These are phyloP conservation scores for Lagopus muta DNA, from an alignment of 2,113 vertebrate species.

Conservation along the genomic window DNA sequence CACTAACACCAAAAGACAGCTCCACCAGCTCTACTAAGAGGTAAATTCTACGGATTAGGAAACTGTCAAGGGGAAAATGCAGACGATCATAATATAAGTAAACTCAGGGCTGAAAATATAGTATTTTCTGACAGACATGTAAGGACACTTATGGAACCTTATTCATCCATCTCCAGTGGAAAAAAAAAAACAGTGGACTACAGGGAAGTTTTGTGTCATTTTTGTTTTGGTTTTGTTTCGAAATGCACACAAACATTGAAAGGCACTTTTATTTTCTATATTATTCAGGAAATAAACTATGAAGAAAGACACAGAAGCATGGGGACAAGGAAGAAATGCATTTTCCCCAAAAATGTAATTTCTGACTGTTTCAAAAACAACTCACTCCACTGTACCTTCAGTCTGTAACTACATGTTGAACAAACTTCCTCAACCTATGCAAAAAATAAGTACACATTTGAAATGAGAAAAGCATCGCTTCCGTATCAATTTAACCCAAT, in stretches of 20 bases:
- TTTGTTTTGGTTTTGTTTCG: background rate
- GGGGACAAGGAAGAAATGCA: accelerated
- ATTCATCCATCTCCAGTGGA: background rate
- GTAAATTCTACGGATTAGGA: background rate
- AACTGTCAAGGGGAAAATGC: background rate
- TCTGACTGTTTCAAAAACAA: background rate
- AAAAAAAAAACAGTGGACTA: background rate
- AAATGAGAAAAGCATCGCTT: conserved; percentile 9
- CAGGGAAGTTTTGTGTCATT: background rate
- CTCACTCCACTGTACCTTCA: background rate
- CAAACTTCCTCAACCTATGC: conserved; percentile 21
- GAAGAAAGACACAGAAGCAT: background rate
- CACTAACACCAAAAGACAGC: background rate
- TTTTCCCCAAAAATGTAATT: background rate
- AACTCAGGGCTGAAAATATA: background rate
- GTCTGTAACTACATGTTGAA: background rate
- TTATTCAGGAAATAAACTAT: background rate
- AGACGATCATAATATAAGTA: background rate
- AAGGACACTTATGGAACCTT: background rate
- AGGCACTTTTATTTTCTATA: background rate
- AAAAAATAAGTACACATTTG: background rate
- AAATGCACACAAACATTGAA: background rate
- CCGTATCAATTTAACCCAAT: background rate
- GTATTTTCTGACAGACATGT: background rate
- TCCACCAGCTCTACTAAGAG: background rate